A percentile compares a stretch with the other conserved stretches of the same genome.
Evolutionary conservation across 2,797 vertebrate genomes (phyloP).

Genomic region (Monodelphis domestica): DNA sequence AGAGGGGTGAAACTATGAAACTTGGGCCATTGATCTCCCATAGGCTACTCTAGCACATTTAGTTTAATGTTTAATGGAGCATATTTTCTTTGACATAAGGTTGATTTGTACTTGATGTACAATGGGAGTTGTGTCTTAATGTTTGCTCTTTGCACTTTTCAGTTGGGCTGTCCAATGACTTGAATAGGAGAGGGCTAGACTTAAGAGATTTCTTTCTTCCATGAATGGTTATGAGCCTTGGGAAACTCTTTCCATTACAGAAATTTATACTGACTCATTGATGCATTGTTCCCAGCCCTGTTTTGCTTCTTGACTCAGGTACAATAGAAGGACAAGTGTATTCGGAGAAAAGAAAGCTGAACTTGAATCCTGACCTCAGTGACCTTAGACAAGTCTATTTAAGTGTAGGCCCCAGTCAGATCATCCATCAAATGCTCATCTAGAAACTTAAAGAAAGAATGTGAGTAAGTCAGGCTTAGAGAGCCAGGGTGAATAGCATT

Average conservation of each 20-base stretch:
- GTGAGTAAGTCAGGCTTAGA: neutral
- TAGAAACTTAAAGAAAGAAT: neutral
- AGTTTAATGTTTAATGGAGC: neutral
- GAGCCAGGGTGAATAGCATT: neutral
- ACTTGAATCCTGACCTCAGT: neutral
- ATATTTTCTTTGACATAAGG: neutral
- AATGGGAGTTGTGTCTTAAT: neutral
- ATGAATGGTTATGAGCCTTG: neutral
- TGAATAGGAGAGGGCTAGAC: neutral
- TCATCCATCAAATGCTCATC: neutral
- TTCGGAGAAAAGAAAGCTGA: neutral
- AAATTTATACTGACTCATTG: too few species aligned
- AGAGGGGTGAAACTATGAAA: too few species aligned
- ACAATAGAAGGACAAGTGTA: neutral
- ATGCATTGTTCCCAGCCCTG: too few species aligned
- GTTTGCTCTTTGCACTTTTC: neutral
- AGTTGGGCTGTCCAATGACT: constrained; percentile 16
- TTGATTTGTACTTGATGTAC: neutral
- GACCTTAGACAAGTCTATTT: neutral
- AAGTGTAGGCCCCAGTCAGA: neutral
- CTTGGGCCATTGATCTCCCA: neutral
- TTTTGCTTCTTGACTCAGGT: neutral
- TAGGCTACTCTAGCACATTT: neutral
- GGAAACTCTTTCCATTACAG: neutral
- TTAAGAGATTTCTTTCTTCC: neutral